Percentiles rank a stretch among this genome's conserved stretches.
Conservation (phyloP, 2,113 vertebrate species). For the Ancistrus triradiatus region DNA sequence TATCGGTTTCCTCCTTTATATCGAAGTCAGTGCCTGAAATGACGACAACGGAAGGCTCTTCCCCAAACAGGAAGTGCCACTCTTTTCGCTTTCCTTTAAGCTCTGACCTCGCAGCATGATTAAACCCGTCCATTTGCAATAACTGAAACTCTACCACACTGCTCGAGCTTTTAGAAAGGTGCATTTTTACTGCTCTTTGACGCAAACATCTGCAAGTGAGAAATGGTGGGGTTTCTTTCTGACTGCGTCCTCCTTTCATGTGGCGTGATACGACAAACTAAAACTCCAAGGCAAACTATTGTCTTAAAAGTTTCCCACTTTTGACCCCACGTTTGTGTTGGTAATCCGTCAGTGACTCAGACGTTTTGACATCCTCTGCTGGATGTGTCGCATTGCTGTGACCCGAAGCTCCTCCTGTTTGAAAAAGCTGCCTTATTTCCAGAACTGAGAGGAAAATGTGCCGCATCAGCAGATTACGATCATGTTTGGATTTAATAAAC, state of each 20-base stretch:
- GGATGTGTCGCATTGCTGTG: too few relatives aligned
- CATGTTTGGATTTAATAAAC: too few relatives aligned
- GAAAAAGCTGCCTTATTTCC: too few relatives aligned
- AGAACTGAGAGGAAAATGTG: too few relatives aligned
- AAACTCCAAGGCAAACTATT: not conserved
- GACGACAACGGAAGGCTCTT: constrained; percentile 35
- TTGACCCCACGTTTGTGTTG: not conserved
- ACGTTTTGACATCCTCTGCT: too few relatives aligned
- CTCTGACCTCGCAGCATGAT: constrained; percentile 11
- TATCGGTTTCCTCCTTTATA: constrained; percentile 46
- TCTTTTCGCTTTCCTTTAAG: constrained; percentile 40
- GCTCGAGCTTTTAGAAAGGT: too few relatives aligned
- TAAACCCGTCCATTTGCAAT: not conserved
- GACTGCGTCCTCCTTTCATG: constrained; percentile 29
- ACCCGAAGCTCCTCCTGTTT: too few relatives aligned
- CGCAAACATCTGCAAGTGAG: constrained; percentile 26
- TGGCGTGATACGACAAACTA: constrained; percentile 18
- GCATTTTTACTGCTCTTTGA: constrained; percentile 27
- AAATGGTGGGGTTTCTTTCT: constrained; percentile 18
- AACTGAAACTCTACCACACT: constrained; percentile 31
- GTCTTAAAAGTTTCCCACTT: constrained; percentile 21
- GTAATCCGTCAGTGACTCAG: constrained; percentile 32
- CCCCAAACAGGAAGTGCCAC: constrained; percentile 34
- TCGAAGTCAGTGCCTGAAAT: constrained; percentile 32
- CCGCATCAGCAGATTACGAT: too few relatives aligned